These are phyloP conservation scores for Isoperla grammatica DNA, from an alignment of 2,888 invertebrate species.

Conservation along the genomic window DNA sequence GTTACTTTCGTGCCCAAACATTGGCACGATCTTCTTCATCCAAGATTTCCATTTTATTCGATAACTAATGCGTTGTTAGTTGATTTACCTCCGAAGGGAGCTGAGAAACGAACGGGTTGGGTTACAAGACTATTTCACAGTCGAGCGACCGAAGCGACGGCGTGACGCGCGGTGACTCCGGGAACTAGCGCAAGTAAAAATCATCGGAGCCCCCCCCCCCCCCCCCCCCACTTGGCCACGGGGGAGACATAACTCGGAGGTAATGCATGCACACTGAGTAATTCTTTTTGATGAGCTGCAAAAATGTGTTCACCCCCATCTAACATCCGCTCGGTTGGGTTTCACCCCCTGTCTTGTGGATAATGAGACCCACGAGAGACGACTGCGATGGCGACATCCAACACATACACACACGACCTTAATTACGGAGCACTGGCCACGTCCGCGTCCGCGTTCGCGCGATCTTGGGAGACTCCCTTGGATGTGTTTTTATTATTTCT, in stretches of 20 bases:
- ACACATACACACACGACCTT: background rate
- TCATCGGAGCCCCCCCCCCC: background rate
- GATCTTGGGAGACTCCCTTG: too few species aligned
- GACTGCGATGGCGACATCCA: background rate
- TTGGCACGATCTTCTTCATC: too few species aligned
- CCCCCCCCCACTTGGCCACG: background rate
- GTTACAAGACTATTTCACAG: conserved; percentile 22
- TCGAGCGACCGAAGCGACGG: conserved; percentile 2
- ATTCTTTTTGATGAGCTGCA: conserved; percentile 31
- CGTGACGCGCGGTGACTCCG: background rate
- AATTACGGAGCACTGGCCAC: background rate
- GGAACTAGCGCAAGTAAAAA: background rate
- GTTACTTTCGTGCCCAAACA: too few species aligned
- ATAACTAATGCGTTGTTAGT: too few species aligned
- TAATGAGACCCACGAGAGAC: conserved; percentile 23
- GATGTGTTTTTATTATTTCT: too few species aligned
- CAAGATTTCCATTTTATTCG: too few species aligned
- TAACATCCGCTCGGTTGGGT: background rate
- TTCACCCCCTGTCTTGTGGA: background rate
- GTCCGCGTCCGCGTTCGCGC: too few species aligned
- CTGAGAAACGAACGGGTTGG: conserved; percentile 14
- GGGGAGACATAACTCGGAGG: conserved; percentile 10
- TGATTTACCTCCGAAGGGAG: background rate
- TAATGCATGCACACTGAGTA: conserved; percentile 18
- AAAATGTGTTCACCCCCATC: conserved; percentile 20